A percentile compares a stretch with the other conserved stretches of the same genome.
These are phyloP conservation scores for Notospermus geniculatus DNA, from an alignment of 1,140 invertebrate genomes.

Conservation along the genomic window DNA sequence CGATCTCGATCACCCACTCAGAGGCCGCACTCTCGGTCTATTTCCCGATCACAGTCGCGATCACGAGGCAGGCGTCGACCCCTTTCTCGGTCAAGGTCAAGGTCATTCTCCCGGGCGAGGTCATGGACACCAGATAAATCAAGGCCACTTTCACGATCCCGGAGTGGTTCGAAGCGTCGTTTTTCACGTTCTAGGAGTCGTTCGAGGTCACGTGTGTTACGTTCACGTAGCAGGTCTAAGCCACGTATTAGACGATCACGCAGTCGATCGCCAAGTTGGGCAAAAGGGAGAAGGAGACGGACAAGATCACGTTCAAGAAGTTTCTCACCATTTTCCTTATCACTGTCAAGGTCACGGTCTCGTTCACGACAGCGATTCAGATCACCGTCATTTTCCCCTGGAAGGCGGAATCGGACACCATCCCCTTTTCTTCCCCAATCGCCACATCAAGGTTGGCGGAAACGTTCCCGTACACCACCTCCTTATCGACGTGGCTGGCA, in stretches of 20 bases:
- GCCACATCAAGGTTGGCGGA: constrained; percentile 40
- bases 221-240: not conserved
- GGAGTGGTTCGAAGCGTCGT: not conserved
- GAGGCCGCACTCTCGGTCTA: constrained; percentile 20
- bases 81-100: constrained; percentile 44
- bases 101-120: constrained; percentile 30
- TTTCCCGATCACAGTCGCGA: constrained; percentile 22
- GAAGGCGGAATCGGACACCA: constrained; percentile 3
- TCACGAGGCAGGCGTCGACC: constrained; percentile 28
- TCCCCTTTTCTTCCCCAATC: constrained; percentile 12
- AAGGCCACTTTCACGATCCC: not conserved
- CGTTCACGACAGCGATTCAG: constrained; percentile 21
- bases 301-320: constrained; percentile 23
- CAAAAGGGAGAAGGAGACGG: not conserved
- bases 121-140: constrained; percentile 9
- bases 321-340: constrained; percentile 6
- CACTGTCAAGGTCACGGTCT: constrained; percentile 22
- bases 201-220: not conserved
- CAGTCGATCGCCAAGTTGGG: not conserved
- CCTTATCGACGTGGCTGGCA: constrained; percentile 32
- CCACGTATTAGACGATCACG: not conserved
- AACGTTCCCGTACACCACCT: constrained; percentile 47
- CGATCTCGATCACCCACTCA: constrained; percentile 20
- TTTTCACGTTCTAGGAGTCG: not conserved
- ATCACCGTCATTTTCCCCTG: constrained; percentile 11